Conservation (phyloP, 2,797 vertebrate genomes). For the Prionace glauca region DNA sequence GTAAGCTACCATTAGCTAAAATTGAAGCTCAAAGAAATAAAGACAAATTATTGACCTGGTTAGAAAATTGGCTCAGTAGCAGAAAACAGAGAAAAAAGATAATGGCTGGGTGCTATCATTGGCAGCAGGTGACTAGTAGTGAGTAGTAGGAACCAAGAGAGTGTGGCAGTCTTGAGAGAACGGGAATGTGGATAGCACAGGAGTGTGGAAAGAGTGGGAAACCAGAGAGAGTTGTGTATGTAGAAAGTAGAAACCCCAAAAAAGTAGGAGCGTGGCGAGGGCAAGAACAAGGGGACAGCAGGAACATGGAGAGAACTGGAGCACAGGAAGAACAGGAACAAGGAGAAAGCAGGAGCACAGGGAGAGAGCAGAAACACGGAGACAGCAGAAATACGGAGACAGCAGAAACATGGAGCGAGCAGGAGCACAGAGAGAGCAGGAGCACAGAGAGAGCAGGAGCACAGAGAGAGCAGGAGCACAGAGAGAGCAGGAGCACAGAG, state of each 20-base stretch:
- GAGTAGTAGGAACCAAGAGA: not conserved
- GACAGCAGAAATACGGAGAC: no score
- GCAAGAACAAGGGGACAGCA: no score
- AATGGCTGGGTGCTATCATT: not conserved
- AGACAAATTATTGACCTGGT: not conserved
- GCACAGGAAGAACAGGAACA: not conserved
- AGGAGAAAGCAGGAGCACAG: not conserved
- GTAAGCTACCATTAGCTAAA: not conserved
- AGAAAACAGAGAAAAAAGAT: not conserved
- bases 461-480: no score
- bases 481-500: no score
- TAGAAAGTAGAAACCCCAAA: not conserved
- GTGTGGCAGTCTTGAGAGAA: not conserved
- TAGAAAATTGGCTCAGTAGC: not conserved
- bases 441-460: no score
- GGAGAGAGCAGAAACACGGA: not conserved
- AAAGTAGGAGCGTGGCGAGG: no score
- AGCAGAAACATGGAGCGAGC: no score
- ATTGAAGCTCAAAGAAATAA: not conserved
- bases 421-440: no score
- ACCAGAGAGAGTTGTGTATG: no score
- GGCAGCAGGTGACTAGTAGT: not conserved
- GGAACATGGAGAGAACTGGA: no score
- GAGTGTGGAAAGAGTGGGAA: not conserved
- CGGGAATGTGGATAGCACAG: not conserved